Evolutionary conservation across 2,888 invertebrate genomes (phyloP).

Genomic region (Habrosyne pyritoides): DNA sequence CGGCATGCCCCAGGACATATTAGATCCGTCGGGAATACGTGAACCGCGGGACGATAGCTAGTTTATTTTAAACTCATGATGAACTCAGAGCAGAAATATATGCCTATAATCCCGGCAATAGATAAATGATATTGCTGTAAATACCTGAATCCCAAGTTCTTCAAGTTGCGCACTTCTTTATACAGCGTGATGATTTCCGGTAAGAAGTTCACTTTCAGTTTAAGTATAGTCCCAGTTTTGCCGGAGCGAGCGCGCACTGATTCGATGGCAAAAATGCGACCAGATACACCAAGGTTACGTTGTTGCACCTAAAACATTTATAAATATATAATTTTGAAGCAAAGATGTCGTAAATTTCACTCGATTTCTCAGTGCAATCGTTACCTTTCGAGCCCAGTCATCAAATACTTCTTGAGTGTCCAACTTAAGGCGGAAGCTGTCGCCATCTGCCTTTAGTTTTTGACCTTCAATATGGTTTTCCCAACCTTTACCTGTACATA

Average conservation of each 20-base stretch:
- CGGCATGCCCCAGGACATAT: no score
- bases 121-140: no score
- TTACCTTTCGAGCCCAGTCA: slow-evolving; percentile 96
- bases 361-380: background rate
- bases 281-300: slow-evolving; percentile 96
- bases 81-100: no score
- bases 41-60: no score
- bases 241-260: slow-evolving; percentile 90
- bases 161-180: slow-evolving; percentile 98
- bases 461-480: slow-evolving; percentile 99
- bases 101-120: no score
- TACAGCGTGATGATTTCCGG: slow-evolving; percentile 99
- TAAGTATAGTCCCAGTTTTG: slow-evolving; percentile 92
- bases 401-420: slow-evolving; percentile 99
- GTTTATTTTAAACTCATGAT: no score
- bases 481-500: slow-evolving; percentile 94
- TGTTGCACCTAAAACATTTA: slow-evolving; percentile 87
- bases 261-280: slow-evolving; percentile 97
- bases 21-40: no score
- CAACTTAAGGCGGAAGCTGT: slow-evolving; percentile 97
- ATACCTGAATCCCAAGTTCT: slow-evolving; percentile 94
- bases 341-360: no score
- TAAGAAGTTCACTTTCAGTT: slow-evolving; percentile 96
- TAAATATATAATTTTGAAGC: background rate
- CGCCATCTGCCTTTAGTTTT: slow-evolving; percentile 98